These are phyloP conservation scores for Anhinga anhinga DNA, from an alignment of 2,113 vertebrate genomes.

Conservation along the genomic window DNA sequence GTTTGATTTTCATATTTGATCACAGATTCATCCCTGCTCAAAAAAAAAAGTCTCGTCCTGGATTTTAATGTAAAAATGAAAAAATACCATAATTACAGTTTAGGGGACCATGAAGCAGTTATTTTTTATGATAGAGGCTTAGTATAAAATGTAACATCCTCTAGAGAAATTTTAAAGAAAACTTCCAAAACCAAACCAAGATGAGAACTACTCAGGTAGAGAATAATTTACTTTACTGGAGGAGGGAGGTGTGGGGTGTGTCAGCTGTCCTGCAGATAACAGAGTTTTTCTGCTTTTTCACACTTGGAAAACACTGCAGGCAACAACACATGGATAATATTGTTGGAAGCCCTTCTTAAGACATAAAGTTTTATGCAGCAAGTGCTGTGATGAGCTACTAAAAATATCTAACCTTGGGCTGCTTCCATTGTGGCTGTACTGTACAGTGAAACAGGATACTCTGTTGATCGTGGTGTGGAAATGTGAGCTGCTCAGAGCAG, in stretches of 20 bases:
- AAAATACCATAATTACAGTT: background rate
- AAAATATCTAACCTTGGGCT: background rate
- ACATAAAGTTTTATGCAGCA: background rate
- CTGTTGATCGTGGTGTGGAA: background rate
- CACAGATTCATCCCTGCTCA: background rate
- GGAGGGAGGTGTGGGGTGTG: rapidly evolving
- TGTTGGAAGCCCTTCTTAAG: background rate
- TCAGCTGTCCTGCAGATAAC: background rate
- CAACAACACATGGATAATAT: background rate
- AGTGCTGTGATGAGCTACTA: background rate
- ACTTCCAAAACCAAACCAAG: background rate
- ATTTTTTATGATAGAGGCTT: background rate
- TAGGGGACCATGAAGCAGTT: background rate
- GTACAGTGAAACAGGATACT: background rate
- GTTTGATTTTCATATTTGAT: background rate
- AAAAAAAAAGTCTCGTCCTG: background rate
- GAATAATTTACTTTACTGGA: background rate
- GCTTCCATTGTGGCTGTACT: background rate
- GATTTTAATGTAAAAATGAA: background rate
- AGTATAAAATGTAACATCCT: background rate
- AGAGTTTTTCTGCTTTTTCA: background rate
- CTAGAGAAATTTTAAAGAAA: background rate
- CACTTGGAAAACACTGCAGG: background rate
- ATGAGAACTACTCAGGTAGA: background rate
- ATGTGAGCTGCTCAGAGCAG: background rate